Percentiles rank a stretch among this genome's conserved stretches.
phyloP scores from a whole-genome alignment of 1,140 invertebrate genomes.

The Coelopa frigida region DNA sequence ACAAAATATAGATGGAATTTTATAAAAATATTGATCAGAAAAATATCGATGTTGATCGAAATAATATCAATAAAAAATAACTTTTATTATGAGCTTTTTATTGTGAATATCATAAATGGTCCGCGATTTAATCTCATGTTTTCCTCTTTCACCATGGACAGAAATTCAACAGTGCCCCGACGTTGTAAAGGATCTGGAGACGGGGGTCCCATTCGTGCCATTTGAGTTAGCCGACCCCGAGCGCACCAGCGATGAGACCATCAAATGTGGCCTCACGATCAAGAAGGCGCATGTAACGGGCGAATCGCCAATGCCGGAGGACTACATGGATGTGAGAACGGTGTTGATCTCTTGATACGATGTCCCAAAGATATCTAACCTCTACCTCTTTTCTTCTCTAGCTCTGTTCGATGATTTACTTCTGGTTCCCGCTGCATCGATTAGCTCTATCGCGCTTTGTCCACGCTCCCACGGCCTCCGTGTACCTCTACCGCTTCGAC shows the following conservation, averaged over 20 bases:
- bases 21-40: too few species aligned
- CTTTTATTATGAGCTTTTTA: too few species aligned
- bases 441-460: constrained; percentile 33
- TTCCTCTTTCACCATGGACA: constrained; percentile 17
- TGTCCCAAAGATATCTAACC: neutral
- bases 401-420: constrained; percentile 36
- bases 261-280: constrained; percentile 19
- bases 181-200: constrained; percentile 22
- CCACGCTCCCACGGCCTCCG: constrained; percentile 35
- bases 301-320: constrained; percentile 23
- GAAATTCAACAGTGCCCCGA: constrained; percentile 22
- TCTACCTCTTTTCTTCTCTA: constrained; percentile 9
- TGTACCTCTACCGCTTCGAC: constrained; percentile 46
- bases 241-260: constrained; percentile 13
- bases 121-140: too few species aligned
- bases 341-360: neutral
- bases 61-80: too few species aligned
- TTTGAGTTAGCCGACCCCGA: constrained; percentile 19
- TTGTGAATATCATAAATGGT: too few species aligned
- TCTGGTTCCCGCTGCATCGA: constrained; percentile 41
- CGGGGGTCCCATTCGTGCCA: constrained; percentile 26
- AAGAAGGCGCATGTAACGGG: constrained; percentile 26
- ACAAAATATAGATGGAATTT: too few species aligned
- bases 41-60: too few species aligned
- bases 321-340: constrained; percentile 33